Evolutionary conservation across 2,888 invertebrate species (phyloP).

Genomic region (Lasiommata megera): DNA sequence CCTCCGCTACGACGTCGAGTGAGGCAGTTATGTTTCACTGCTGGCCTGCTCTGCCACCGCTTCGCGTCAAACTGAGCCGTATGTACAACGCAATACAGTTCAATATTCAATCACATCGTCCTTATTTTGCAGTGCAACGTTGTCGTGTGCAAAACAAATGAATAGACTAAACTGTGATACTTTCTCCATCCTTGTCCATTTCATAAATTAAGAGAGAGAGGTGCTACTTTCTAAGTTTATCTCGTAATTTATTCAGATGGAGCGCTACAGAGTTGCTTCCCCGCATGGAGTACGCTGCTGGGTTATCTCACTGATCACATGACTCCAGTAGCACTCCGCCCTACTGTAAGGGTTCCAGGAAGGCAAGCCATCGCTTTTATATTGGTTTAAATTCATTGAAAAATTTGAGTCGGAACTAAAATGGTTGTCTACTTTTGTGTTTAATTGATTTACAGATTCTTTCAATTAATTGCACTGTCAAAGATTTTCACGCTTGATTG

Average conservation of each 20-base stretch:
- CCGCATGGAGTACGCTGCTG: conserved; percentile 10
- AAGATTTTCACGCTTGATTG: too few species aligned
- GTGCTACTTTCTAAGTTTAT: conserved; percentile 24
- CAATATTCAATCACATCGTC: not conserved
- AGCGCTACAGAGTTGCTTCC: conserved; percentile 29
- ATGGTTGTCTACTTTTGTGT: too few species aligned
- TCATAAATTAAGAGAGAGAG: conserved; percentile 21
- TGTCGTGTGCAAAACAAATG: conserved; percentile 19
- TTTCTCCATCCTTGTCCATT: conserved; percentile 21
- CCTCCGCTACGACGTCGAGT: conserved; percentile 33
- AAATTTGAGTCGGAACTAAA: too few species aligned
- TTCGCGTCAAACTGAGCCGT: conserved; percentile 1
- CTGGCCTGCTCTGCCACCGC: conserved; percentile 32
- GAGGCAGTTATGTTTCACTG: conserved; percentile 42
- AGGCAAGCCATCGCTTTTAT: too few species aligned
- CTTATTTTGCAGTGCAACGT: conserved; percentile 1
- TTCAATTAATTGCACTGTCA: too few species aligned
- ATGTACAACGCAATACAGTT: not conserved
- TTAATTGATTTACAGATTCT: too few species aligned
- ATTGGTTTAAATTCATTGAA: too few species aligned
- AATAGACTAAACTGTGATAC: conserved; percentile 18
- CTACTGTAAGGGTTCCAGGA: too few species aligned
- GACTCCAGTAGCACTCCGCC: too few species aligned
- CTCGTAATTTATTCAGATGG: conserved; percentile 26
- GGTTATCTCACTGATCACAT: too few species aligned